Evolutionary conservation across 2,888 invertebrate genomes (phyloP).

Genomic region (Synergus japonicus): DNA sequence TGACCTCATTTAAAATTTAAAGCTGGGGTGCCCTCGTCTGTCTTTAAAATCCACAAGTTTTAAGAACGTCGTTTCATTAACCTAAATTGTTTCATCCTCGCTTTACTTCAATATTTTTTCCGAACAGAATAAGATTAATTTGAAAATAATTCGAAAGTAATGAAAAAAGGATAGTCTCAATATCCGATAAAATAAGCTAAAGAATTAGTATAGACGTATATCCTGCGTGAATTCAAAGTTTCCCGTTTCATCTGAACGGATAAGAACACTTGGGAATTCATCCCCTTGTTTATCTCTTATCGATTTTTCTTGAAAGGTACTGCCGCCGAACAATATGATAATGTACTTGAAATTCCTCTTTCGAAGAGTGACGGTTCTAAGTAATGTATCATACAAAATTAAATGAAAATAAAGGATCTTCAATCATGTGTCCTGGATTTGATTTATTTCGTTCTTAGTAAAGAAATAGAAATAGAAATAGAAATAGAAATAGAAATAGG

Average conservation of each 20-base stretch:
- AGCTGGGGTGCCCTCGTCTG: conserved; percentile 15
- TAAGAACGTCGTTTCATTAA: conserved; percentile 27
- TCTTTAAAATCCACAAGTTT: conserved; percentile 33
- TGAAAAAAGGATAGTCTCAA: background rate
- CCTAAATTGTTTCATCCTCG: conserved; percentile 21
- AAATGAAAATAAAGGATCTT: background rate
- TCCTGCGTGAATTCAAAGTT: background rate
- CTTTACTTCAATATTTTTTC: conserved; percentile 1
- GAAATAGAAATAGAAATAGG: background rate
- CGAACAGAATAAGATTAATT: background rate
- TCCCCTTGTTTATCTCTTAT: conserved; percentile 4
- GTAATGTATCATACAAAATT: too few species aligned
- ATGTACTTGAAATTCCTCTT: background rate
- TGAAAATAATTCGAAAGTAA: background rate
- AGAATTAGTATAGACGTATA: background rate
- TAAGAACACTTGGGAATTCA: background rate
- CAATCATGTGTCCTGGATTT: background rate
- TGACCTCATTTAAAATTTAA: conserved; percentile 37
- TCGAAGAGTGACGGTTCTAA: background rate
- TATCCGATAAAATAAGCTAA: background rate
- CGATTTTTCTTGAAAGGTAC: background rate
- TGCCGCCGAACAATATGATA: background rate
- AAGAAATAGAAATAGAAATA: too few species aligned
- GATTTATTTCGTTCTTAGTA: background rate
- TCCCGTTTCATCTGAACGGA: background rate